Evolutionary conservation across 1,140 invertebrate genomes (phyloP).

Genomic region (Bombus waltoni): DNA sequence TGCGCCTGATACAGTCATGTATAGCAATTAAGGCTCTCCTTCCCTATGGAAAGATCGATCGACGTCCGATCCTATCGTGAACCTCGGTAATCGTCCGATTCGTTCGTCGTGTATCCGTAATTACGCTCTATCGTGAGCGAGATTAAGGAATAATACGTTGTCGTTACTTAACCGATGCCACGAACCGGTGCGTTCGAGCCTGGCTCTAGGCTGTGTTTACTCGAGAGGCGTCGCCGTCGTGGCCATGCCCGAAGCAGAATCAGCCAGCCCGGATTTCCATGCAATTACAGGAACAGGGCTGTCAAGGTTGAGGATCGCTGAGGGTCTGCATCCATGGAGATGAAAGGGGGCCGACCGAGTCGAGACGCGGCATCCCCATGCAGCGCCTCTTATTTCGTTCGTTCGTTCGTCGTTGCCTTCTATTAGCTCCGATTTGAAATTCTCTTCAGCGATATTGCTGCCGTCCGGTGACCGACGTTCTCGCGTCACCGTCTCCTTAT

Average conservation of each 20-base stretch:
- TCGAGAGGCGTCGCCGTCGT: neutral
- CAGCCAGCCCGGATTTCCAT: slow-evolving; percentile 14
- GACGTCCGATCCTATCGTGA: neutral
- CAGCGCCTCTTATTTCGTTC: slow-evolving; percentile 50
- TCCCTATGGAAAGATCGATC: neutral
- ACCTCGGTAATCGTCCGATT: neutral
- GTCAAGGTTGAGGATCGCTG: slow-evolving; percentile 61
- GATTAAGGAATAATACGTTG: slow-evolving; percentile 20
- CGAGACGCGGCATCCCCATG: slow-evolving; percentile 32
- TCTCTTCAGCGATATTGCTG: slow-evolving; percentile 30
- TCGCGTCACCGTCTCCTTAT: neutral
- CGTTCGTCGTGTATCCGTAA: neutral
- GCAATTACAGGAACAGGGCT: slow-evolving; percentile 46
- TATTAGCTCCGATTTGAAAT: slow-evolving; percentile 45
- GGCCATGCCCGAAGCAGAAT: neutral
- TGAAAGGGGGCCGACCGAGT: slow-evolving; percentile 52
- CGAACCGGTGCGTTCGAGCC: neutral
- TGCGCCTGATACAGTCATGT: neutral
- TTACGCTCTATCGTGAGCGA: neutral
- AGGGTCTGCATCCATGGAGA: slow-evolving; percentile 48
- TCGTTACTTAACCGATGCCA: neutral
- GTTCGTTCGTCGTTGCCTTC: slow-evolving; percentile 32
- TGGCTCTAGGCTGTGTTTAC: neutral
- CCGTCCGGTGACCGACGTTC: neutral
- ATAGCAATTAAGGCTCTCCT: neutral